Percentiles rank a stretch among this genome's conserved stretches.
phyloP scores from a whole-genome alignment of 2,888 invertebrate genomes.

The Orthosia incerta region DNA sequence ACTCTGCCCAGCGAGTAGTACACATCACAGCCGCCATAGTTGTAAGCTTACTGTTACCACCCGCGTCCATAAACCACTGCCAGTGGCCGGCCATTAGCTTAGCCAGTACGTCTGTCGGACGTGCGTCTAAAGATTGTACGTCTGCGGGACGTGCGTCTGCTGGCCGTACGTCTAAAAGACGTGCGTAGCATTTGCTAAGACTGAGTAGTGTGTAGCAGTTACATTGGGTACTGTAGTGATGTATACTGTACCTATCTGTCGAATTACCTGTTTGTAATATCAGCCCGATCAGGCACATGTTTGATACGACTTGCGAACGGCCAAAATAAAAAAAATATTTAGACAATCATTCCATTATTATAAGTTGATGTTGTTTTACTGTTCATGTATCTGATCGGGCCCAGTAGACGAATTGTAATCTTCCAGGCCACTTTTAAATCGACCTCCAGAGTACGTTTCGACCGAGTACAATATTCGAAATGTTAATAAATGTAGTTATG shows the following conservation, averaged over 20 bases:
- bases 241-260: too few species aligned
- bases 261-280: conserved; percentile 12
- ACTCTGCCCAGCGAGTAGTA: neutral
- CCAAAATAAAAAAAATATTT: conserved; percentile 3
- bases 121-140: conserved; percentile 3
- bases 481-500: conserved; percentile 78
- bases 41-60: neutral
- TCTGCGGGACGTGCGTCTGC: conserved; percentile 15
- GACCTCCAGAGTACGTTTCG: conserved; percentile 47
- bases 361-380: conserved; percentile 1
- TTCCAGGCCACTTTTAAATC: conserved; percentile 54
- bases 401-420: conserved; percentile 8
- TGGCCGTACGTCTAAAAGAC: neutral
- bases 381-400: conserved; percentile 26
- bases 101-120: conserved; percentile 35
- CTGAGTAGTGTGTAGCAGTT: conserved; percentile 74
- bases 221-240: conserved; percentile 42
- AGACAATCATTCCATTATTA: conserved; percentile 19
- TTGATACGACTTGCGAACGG: neutral
- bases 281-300: conserved; percentile 32
- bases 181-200: conserved; percentile 71
- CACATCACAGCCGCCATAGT: neutral
- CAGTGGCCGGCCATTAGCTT: conserved; percentile 40
- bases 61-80: conserved; percentile 10
- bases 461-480: conserved; percentile 67